A percentile compares a stretch with the other conserved stretches of the same genome.
Conservation (phyloP, 2,113 vertebrate species). For the Alces alces region DNA sequence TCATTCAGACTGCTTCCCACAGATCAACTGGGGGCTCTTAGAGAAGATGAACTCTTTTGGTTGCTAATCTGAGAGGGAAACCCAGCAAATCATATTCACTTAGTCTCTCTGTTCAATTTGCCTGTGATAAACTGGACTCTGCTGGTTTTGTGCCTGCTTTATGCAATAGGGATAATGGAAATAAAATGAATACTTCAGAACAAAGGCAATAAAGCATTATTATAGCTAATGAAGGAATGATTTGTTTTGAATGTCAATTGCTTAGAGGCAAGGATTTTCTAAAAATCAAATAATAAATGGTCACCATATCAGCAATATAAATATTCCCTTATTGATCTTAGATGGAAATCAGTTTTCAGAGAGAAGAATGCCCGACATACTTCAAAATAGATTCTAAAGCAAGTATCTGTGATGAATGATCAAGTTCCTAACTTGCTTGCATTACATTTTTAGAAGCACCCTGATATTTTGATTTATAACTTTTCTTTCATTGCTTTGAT, state of each 20-base stretch:
- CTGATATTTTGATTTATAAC: conserved; percentile 21
- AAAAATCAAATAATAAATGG: conserved; percentile 61
- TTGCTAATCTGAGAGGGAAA: neutral
- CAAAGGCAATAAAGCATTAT: conserved; percentile 42
- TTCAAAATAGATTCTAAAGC: conserved; percentile 10
- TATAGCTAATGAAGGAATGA: conserved; percentile 43
- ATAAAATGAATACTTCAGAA: conserved; percentile 39
- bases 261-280: conserved; percentile 47
- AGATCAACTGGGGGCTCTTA: neutral
- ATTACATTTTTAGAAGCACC: conserved; percentile 35
- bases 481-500: neutral
- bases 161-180: neutral
- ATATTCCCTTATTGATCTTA: conserved; percentile 59
- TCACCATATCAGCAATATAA: conserved; percentile 22
- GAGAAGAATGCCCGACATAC: neutral
- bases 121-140: neutral
- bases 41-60: neutral
- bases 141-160: neutral
- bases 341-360: conserved; percentile 52
- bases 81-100: neutral
- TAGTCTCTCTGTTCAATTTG: neutral
- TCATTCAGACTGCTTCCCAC: neutral
- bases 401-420: conserved; percentile 38
- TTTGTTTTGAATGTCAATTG: conserved; percentile 57
- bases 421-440: conserved; percentile 25